Evolutionary conservation across 2,797 vertebrate species (phyloP).

Genomic region (Poeciliopsis gracilis): DNA sequence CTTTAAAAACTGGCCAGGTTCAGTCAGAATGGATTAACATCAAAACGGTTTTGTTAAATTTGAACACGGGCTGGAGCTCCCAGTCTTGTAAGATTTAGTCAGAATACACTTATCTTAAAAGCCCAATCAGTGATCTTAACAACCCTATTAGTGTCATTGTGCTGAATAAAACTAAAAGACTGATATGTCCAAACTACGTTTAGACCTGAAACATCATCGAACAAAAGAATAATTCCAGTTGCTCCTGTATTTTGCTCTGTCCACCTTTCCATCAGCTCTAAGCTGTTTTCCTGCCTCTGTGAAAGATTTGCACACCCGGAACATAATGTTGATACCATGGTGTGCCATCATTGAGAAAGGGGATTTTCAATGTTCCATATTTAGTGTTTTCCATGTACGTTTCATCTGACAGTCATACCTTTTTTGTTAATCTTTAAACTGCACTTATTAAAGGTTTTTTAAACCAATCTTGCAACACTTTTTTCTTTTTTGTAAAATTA

Average conservation of each 20-base stretch:
- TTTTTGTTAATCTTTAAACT: not conserved
- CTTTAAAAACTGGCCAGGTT: not conserved
- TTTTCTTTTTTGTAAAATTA: not conserved
- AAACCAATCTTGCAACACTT: not conserved
- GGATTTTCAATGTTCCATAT: not conserved
- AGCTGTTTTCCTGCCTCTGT: not conserved
- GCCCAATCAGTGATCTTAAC: not conserved
- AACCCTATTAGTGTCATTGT: not conserved
- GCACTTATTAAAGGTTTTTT: not conserved
- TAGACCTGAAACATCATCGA: not conserved
- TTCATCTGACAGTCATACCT: not conserved
- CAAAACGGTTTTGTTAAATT: not conserved
- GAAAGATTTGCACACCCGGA: not conserved
- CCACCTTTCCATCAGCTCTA: not conserved
- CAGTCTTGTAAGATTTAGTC: not conserved
- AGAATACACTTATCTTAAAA: not conserved
- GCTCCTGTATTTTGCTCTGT: not conserved
- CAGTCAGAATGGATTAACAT: not conserved
- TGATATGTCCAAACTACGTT: not conserved
- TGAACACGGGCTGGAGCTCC: not conserved
- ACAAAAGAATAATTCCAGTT: not conserved
- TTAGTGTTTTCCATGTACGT: not conserved
- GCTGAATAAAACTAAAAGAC: not conserved
- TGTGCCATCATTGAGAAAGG: not conserved
- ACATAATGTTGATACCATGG: not conserved